These are phyloP conservation scores for Octonoba sinensis DNA, from an alignment of 2,888 invertebrate genomes.

Conservation along the genomic window DNA sequence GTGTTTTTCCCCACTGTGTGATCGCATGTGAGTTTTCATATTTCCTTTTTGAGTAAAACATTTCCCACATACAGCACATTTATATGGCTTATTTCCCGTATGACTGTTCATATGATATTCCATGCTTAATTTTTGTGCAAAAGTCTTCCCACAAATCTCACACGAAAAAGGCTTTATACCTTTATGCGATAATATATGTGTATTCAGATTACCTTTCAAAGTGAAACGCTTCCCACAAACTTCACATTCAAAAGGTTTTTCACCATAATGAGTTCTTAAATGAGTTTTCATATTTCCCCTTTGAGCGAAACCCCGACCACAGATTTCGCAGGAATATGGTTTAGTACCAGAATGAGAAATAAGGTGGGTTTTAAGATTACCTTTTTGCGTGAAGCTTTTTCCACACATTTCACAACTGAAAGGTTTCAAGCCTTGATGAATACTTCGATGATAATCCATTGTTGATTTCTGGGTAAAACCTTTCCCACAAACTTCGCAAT, in stretches of 20 bases:
- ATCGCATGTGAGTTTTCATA: conserved; percentile 65
- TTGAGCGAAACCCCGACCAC: conserved; percentile 65
- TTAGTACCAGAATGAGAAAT: conserved; percentile 63
- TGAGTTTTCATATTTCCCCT: conserved; percentile 64
- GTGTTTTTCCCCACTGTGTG: conserved; percentile 63
- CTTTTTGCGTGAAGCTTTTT: conserved; percentile 64
- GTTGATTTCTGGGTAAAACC: conserved; percentile 64
- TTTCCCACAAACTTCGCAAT: conserved; percentile 64
- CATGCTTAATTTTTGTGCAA: conserved; percentile 64
- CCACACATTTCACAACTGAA: conserved; percentile 64
- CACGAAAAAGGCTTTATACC: conserved; percentile 64
- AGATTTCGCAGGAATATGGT: conserved; percentile 64
- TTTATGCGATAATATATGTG: conserved; percentile 62
- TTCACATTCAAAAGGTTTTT: conserved; percentile 62
- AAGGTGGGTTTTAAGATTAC: conserved; percentile 63
- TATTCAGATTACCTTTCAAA: conserved; percentile 63
- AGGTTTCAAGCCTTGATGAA: conserved; percentile 61
- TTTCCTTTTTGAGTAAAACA: conserved; percentile 64
- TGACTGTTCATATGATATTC: conserved; percentile 66
- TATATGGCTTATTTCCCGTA: conserved; percentile 65
- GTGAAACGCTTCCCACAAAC: conserved; percentile 63
- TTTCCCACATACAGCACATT: conserved; percentile 65
- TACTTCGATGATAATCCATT: conserved; percentile 64
- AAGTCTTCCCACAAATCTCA: conserved; percentile 63
- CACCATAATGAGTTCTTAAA: conserved; percentile 61